Conservation (phyloP, 2,888 invertebrate species). For the Tachina fera region DNA sequence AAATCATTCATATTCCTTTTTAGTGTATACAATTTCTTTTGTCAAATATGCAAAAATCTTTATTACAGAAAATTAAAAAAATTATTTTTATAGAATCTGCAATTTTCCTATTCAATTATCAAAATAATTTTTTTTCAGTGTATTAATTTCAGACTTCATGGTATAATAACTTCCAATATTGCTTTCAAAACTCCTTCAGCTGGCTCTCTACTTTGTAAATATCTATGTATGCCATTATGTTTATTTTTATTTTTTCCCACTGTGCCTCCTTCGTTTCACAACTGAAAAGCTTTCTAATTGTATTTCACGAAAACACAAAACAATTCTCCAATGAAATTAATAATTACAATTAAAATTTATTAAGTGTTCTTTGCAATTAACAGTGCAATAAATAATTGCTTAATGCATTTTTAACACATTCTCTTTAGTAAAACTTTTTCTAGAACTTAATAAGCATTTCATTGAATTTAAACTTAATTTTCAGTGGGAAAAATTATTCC, state of each 20-base stretch:
- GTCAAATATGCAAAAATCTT: no score
- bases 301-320: constrained; percentile 2
- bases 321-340: constrained; percentile 34
- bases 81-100: no score
- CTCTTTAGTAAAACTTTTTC: constrained; percentile 21
- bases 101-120: no score
- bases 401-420: constrained; percentile 40
- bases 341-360: constrained; percentile 27
- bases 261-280: constrained; percentile 1
- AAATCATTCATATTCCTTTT: no score
- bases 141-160: no score
- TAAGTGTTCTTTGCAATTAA: constrained; percentile 17
- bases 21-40: no score
- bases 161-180: no score
- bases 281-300: constrained; percentile 3
- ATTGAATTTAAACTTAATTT: neutral
- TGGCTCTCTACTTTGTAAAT: no score
- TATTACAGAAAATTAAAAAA: no score
- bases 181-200: no score
- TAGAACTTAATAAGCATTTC: neutral
- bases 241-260: neutral
- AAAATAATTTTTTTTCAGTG: no score
- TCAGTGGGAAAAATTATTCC: neutral
- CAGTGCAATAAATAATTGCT: constrained; percentile 28
- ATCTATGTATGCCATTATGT: no score